These are phyloP conservation scores for Apis mellifera DNA, from an alignment of 1,140 invertebrate species.

Conservation along the genomic window DNA sequence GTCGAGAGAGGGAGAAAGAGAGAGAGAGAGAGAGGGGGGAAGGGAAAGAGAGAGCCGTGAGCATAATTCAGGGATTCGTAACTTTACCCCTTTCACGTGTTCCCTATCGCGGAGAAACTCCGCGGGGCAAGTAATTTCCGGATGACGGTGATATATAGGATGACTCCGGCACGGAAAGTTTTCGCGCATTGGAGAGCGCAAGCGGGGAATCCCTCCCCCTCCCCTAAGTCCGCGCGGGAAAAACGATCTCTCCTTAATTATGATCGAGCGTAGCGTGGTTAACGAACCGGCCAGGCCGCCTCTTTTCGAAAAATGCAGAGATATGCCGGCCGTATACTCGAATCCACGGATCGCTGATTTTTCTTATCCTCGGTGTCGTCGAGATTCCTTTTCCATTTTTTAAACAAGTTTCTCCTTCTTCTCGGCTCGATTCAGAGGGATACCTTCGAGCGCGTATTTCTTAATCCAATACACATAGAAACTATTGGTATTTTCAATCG, in stretches of 20 bases:
- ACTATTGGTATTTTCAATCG: too few relatives aligned
- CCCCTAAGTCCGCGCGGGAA: slow-evolving; percentile 46
- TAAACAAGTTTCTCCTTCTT: too few relatives aligned
- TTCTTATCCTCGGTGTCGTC: background rate
- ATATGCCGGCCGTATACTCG: background rate
- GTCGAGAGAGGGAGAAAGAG: slow-evolving; percentile 13
- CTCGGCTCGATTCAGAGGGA: too few relatives aligned
- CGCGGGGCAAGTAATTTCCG: slow-evolving; percentile 63
- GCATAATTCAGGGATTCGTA: slow-evolving; percentile 64
- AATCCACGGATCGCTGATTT: slow-evolving; percentile 2
- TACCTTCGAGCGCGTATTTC: too few relatives aligned
- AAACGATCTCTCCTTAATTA: slow-evolving; percentile 58
- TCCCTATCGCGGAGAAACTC: slow-evolving; percentile 56
- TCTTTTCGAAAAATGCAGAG: background rate
- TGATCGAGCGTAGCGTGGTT: slow-evolving; percentile 44
- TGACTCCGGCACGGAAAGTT: slow-evolving; percentile 57
- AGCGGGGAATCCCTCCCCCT: too few relatives aligned
- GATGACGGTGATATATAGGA: slow-evolving; percentile 62
- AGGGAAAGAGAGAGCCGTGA: slow-evolving; percentile 16
- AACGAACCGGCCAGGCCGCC: slow-evolving; percentile 2
- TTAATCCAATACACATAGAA: too few relatives aligned
- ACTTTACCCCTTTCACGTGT: slow-evolving; percentile 65
- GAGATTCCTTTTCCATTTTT: too few relatives aligned
- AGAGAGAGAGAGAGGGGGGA: too few relatives aligned
- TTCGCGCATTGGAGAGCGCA: background rate